These are phyloP conservation scores for Artemia sinica DNA, from an alignment of 2,888 invertebrate genomes.

Conservation along the genomic window DNA sequence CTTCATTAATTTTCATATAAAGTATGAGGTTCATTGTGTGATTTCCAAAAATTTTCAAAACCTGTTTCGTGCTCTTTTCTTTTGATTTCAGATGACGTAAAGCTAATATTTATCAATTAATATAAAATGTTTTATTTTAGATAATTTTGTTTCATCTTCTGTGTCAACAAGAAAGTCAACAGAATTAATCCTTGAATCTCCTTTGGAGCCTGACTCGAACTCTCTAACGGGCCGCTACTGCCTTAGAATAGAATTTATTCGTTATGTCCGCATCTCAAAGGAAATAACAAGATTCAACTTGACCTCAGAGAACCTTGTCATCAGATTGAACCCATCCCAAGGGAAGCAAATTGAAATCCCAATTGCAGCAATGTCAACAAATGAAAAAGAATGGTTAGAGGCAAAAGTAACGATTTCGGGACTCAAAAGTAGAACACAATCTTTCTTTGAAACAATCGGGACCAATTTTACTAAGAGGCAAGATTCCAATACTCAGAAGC, in stretches of 20 bases:
- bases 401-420: constrained; percentile 1
- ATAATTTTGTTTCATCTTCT: not conserved
- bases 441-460: constrained; percentile 1
- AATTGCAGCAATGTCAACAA: not conserved
- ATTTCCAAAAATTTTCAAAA: too few relatives aligned
- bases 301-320: not conserved
- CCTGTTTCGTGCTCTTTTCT: too few relatives aligned
- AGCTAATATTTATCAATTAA: too few relatives aligned
- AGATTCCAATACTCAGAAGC: not conserved
- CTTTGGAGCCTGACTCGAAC: not conserved
- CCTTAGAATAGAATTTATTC: not conserved
- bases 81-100: too few relatives aligned
- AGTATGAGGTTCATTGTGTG: too few relatives aligned
- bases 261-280: not conserved
- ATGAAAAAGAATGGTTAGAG: constrained; percentile 8
- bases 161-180: not conserved
- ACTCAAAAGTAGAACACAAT: not conserved
- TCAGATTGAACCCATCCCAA: constrained; percentile 3
- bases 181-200: not conserved
- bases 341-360: not conserved
- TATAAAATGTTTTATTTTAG: too few relatives aligned
- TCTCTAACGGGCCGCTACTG: constrained; percentile 3
- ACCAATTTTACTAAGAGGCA: not conserved
- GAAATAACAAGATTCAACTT: not conserved
- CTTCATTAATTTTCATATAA: too few relatives aligned